These are phyloP conservation scores for Lissocephala sabroskyi DNA, from an alignment of 2,888 invertebrate species.

Conservation along the genomic window DNA sequence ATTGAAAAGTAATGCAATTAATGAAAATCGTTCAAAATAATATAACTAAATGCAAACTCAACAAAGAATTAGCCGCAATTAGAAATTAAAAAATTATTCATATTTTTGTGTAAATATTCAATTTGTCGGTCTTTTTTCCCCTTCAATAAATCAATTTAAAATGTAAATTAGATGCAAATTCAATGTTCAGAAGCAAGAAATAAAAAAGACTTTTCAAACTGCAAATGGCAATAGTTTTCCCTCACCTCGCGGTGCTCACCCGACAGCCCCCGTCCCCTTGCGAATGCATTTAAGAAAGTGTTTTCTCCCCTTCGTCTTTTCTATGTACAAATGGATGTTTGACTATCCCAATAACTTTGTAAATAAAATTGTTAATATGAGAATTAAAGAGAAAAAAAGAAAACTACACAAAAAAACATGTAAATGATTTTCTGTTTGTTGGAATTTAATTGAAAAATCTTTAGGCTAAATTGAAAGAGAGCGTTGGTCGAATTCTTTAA, in stretches of 20 bases:
- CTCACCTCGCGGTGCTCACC: no score
- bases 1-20: constrained; percentile 1
- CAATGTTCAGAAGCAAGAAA: constrained; percentile 15
- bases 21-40: constrained; percentile 1
- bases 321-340: constrained; percentile 15
- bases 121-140: background rate
- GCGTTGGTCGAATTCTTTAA: constrained; percentile 19
- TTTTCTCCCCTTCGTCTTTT: constrained; percentile 20
- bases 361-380: constrained; percentile 50
- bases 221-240: constrained; percentile 14
- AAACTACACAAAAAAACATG: no score
- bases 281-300: constrained; percentile 37
- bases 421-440: constrained; percentile 19
- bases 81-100: constrained; percentile 29
- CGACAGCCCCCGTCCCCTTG: no score
- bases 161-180: constrained; percentile 17
- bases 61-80: constrained; percentile 38
- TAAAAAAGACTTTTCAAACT: constrained; percentile 2
- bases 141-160: background rate
- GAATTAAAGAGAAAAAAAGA: background rate
- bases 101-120: constrained; percentile 26
- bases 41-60: constrained; percentile 12
- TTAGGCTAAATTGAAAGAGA: constrained; percentile 27
- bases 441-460: constrained; percentile 16
- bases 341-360: constrained; percentile 41